These are phyloP conservation scores for Temnopleurus reevesii DNA, from an alignment of 53 echinoderm and acorn worm species.

Conservation along the genomic window DNA sequence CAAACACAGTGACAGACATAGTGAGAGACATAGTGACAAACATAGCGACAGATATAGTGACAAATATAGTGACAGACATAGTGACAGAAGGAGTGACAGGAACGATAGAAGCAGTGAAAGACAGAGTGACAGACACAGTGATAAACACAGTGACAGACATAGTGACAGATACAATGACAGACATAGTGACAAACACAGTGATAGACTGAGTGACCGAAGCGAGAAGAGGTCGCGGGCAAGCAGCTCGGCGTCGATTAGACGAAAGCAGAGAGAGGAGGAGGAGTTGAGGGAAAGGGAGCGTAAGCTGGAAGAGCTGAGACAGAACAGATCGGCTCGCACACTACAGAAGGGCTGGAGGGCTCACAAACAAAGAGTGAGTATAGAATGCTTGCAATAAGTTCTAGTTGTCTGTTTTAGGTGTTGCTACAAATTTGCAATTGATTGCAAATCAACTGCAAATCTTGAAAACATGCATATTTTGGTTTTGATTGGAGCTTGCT, in stretches of 20 bases:
- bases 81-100: slow-evolving; percentile 36
- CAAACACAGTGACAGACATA: slow-evolving; percentile 26
- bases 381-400: too few relatives aligned
- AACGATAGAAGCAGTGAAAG: slow-evolving; percentile 22
- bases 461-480: too few relatives aligned
- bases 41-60: slow-evolving; percentile 19
- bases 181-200: slow-evolving; percentile 48
- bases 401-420: too few relatives aligned
- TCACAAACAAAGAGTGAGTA: slow-evolving; percentile 73
- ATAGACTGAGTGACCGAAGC: slow-evolving; percentile 20
- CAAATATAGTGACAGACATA: slow-evolving; percentile 28
- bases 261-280: slow-evolving; percentile 77
- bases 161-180: slow-evolving; percentile 38
- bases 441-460: too few relatives aligned
- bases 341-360: slow-evolving; percentile 94
- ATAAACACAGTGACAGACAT: slow-evolving; percentile 46
- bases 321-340: slow-evolving; percentile 85
- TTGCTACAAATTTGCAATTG: too few relatives aligned
- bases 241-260: slow-evolving; percentile 57
- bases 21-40: slow-evolving; percentile 27
- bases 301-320: slow-evolving; percentile 81
- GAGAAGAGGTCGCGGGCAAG: slow-evolving; percentile 40
- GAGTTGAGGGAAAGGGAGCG: slow-evolving; percentile 79
- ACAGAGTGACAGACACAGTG: slow-evolving; percentile 32
- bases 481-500: too few relatives aligned